These are phyloP conservation scores for Xylophagus ater DNA, from an alignment of 2,888 invertebrate genomes.

Conservation along the genomic window DNA sequence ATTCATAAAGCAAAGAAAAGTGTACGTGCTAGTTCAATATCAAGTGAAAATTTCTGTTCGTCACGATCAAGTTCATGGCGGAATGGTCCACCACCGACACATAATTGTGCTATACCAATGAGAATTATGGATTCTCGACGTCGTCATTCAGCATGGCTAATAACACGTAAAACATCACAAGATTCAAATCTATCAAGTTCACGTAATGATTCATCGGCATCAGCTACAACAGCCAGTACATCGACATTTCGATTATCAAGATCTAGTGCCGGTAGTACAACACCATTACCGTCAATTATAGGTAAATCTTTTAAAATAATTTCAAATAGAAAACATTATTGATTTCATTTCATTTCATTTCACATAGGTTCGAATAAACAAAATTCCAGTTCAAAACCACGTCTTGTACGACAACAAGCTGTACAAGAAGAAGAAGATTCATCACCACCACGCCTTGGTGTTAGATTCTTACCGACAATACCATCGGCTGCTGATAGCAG, in stretches of 20 bases:
- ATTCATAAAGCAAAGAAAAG: conserved; percentile 60
- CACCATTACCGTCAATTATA: conserved; percentile 36
- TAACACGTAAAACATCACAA: conserved; percentile 84
- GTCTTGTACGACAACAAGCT: conserved; percentile 69
- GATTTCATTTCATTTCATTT: not conserved
- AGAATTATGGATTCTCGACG: conserved; percentile 63
- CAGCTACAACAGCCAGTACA: conserved; percentile 81
- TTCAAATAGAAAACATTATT: not conserved
- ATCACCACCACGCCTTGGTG: conserved; percentile 41
- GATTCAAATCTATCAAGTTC: conserved; percentile 86
- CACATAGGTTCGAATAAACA: conserved; percentile 32
- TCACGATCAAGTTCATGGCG: conserved; percentile 81
- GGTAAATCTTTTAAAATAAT: conserved; percentile 23
- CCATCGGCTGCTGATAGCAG: conserved; percentile 64
- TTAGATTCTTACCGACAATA: conserved; percentile 57
- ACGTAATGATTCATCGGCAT: conserved; percentile 82
- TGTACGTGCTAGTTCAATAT: conserved; percentile 69
- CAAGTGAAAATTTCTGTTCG: conserved; percentile 83
- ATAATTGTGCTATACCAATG: conserved; percentile 65
- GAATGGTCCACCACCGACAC: conserved; percentile 49
- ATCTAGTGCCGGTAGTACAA: conserved; percentile 56
- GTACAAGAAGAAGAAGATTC: conserved; percentile 63
- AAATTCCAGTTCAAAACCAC: conserved; percentile 47
- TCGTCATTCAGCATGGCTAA: conserved; percentile 77
- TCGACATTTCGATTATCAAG: conserved; percentile 82